These are phyloP conservation scores for Rousettus madagascariensis DNA, from an alignment of 2,797 vertebrate species.

Conservation along the genomic window DNA sequence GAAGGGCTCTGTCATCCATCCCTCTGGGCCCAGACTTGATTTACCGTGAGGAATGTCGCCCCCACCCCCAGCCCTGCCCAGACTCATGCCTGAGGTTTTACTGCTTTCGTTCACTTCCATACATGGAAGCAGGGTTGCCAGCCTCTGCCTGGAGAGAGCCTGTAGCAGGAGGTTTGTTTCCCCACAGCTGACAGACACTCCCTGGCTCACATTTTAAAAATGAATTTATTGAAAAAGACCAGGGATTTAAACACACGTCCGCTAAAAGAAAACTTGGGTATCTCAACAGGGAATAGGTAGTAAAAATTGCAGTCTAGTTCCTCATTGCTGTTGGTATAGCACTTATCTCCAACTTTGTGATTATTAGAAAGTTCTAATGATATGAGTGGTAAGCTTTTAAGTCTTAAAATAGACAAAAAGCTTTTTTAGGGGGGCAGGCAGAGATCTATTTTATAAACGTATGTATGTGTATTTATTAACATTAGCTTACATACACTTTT, in stretches of 20 bases:
- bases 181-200: conserved; percentile 78
- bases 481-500: neutral
- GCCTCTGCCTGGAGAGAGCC: conserved; percentile 76
- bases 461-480: neutral
- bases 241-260: conserved; percentile 9
- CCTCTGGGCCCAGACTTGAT: conserved; percentile 73
- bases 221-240: conserved; percentile 54
- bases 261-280: neutral
- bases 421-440: neutral
- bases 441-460: neutral
- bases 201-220: conserved; percentile 73
- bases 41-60: conserved; percentile 72
- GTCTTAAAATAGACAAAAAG: neutral
- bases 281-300: neutral
- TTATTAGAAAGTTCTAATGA: neutral
- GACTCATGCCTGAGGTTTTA: conserved; percentile 84
- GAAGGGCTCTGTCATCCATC: conserved; percentile 53
- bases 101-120: conserved; percentile 83
- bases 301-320: neutral
- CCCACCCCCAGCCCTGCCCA: conserved; percentile 73
- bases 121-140: conserved; percentile 84
- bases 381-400: neutral
- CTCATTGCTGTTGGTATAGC: neutral
- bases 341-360: neutral
- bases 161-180: conserved; percentile 80